A percentile compares a stretch with the other conserved stretches of the same genome.
Conservation (phyloP, 1,140 invertebrate species). For the Sitophilus oryzae region DNA sequence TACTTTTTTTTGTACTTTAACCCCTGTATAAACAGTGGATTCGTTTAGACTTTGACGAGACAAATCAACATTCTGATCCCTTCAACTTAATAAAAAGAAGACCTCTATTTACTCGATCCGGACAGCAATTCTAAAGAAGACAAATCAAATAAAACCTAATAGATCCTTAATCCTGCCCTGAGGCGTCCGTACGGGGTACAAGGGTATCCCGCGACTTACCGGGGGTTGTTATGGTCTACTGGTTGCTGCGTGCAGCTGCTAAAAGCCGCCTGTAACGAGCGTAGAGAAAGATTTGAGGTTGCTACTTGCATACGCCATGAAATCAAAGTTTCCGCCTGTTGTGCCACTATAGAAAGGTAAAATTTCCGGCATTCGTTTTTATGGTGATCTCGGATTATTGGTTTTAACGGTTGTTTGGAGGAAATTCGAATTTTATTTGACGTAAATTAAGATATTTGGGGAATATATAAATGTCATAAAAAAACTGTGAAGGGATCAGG, state of each 20-base stretch:
- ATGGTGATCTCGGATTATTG: neutral
- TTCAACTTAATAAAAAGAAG: too few relatives aligned
- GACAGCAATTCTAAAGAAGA: neutral
- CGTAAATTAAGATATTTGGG: too few relatives aligned
- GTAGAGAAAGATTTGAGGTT: conserved; percentile 26
- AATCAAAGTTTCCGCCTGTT: conserved; percentile 36
- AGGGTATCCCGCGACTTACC: conserved; percentile 9
- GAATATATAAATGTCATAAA: too few relatives aligned
- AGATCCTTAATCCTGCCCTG: conserved; percentile 20
- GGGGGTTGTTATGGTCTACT: conserved; percentile 38
- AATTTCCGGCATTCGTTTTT: neutral
- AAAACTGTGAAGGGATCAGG: too few relatives aligned
- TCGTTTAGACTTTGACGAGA: neutral
- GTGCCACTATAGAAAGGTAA: conserved; percentile 1
- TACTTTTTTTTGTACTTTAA: too few relatives aligned
- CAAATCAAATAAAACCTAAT: neutral
- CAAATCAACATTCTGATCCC: neutral
- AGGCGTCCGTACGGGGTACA: conserved; percentile 2
- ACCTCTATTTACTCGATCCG: too few relatives aligned
- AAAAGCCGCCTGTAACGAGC: conserved; percentile 20
- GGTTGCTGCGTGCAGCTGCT: conserved; percentile 40
- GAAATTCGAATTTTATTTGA: too few relatives aligned
- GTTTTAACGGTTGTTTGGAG: neutral
- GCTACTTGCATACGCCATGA: conserved; percentile 29
- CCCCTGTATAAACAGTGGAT: too few relatives aligned